Evolutionary conservation across 2,797 vertebrate genomes (phyloP).

Genomic region (Urosaurus nigricauda): DNA sequence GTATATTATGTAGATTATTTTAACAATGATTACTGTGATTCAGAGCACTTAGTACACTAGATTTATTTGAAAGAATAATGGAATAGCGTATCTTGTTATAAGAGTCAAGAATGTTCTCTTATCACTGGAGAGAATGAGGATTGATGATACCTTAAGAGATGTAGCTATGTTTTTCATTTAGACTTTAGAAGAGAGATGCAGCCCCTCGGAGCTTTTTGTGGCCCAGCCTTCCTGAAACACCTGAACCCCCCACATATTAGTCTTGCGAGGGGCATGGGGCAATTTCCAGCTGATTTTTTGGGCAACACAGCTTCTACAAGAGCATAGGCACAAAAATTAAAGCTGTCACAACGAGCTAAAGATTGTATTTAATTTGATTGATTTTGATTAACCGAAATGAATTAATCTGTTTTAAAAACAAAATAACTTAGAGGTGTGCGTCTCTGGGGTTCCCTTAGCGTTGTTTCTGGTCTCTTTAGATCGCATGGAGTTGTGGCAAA

Average conservation of each 20-base stretch:
- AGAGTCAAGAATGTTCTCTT: constrained; percentile 49
- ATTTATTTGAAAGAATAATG: constrained; percentile 67
- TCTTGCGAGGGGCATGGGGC: no score
- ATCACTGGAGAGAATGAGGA: not conserved
- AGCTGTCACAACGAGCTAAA: not conserved
- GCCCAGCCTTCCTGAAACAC: no score
- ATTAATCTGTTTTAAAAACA: not conserved
- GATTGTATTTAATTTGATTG: not conserved
- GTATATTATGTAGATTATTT: constrained; percentile 59
- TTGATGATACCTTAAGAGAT: not conserved
- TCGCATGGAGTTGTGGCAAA: not conserved
- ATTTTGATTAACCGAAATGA: not conserved
- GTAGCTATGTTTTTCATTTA: not conserved
- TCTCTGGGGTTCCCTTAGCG: not conserved
- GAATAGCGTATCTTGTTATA: constrained; percentile 44
- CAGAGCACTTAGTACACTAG: constrained; percentile 43
- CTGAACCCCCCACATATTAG: no score
- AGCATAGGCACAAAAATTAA: no score
- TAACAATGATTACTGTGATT: constrained; percentile 60
- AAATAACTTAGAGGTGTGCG: not conserved
- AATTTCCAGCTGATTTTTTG: no score
- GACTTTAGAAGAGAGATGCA: no score
- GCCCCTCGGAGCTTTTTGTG: no score
- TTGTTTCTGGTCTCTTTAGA: not conserved
- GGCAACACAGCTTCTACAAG: no score